Conservation (phyloP, 2,888 invertebrate genomes). For the Phytoseiulus persimilis region DNA sequence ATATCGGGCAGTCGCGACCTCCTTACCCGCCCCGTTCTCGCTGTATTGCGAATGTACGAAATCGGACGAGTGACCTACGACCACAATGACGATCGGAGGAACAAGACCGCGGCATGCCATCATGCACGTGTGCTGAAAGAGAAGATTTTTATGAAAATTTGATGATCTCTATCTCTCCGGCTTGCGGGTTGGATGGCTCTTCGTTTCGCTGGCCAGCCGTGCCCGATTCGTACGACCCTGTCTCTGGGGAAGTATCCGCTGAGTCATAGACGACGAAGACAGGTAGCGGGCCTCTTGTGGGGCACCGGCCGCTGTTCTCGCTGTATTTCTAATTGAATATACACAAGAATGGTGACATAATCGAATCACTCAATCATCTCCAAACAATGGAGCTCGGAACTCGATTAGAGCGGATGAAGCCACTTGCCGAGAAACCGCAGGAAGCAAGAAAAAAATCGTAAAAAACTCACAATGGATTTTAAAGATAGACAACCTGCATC, state of each 20-base stretch:
- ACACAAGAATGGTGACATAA: conserved; percentile 5
- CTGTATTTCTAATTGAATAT: conserved; percentile 5
- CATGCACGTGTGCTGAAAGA: background rate
- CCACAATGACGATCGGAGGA: background rate
- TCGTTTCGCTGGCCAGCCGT: background rate
- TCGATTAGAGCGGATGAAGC: background rate
- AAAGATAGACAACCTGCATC: background rate
- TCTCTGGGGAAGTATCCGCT: conserved; percentile 5
- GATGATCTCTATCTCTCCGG: background rate
- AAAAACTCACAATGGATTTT: background rate
- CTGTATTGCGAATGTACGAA: background rate
- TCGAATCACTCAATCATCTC: background rate
- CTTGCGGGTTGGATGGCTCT: background rate
- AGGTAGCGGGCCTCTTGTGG: background rate
- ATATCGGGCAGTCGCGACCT: too few species aligned
- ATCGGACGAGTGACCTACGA: background rate
- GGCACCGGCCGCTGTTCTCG: background rate
- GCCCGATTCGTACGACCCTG: background rate
- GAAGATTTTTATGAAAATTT: background rate
- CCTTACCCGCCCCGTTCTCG: too few species aligned
- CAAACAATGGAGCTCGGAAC: background rate
- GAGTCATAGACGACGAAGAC: background rate
- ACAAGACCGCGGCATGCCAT: background rate
- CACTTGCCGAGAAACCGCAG: background rate
- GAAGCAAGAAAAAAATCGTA: background rate